Conservation (phyloP, 1,140 invertebrate species). For the Drosophila tsacasi region DNA sequence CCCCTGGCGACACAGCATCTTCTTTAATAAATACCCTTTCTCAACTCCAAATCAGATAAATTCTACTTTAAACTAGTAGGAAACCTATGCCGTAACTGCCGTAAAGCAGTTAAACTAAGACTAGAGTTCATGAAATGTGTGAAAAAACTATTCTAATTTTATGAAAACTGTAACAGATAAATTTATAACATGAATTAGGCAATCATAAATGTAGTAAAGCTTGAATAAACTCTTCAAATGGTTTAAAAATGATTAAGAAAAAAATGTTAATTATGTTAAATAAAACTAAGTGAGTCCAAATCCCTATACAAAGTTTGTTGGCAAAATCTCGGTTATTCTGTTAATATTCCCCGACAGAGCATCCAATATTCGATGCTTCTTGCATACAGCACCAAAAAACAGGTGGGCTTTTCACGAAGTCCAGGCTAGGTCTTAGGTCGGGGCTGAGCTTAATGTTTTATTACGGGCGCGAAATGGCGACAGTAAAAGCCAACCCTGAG, state of each 20-base stretch:
- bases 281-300: neutral
- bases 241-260: too few species aligned
- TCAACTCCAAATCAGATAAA: too few species aligned
- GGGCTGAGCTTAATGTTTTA: constrained; percentile 31
- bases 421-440: constrained; percentile 4
- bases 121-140: neutral
- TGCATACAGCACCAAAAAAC: neutral
- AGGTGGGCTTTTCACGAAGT: neutral
- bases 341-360: neutral
- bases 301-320: neutral
- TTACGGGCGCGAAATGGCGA: constrained; percentile 48
- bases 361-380: neutral
- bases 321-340: neutral
- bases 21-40: constrained; percentile 30
- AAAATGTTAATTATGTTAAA: too few species aligned
- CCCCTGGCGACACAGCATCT: constrained; percentile 39
- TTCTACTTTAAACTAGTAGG: constrained; percentile 9
- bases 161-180: constrained; percentile 2
- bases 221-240: neutral
- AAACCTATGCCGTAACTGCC: neutral
- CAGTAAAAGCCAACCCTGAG: constrained; percentile 53
- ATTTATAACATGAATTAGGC: neutral
- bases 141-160: neutral
- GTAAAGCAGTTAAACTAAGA: neutral
- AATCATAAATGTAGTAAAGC: neutral